A percentile compares a stretch with the other conserved stretches of the same genome.
Evolutionary conservation across 2,797 vertebrate genomes (phyloP).

Genomic region (Darevskia mixta): DNA sequence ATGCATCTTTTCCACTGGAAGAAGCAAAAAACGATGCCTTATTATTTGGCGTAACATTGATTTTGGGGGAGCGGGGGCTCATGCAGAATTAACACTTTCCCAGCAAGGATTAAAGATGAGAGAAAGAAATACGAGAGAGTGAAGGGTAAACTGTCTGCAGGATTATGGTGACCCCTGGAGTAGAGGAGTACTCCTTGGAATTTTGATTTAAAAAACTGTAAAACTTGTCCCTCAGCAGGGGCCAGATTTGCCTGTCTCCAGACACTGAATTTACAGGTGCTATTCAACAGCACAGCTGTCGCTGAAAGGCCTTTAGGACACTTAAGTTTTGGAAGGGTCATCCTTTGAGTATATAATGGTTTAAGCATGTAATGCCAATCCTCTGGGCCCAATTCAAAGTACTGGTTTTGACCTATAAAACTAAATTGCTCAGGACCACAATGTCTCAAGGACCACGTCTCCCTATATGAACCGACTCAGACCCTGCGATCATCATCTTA

Average conservation of each 20-base stretch:
- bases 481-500: too few relatives aligned
- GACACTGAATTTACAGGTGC: too few relatives aligned
- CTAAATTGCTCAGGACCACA: too few relatives aligned
- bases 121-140: too few relatives aligned
- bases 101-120: neutral
- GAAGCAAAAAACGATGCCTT: neutral
- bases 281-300: neutral
- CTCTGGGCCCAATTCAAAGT: too few relatives aligned
- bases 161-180: too few relatives aligned
- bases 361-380: too few relatives aligned
- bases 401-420: too few relatives aligned
- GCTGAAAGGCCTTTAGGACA: neutral
- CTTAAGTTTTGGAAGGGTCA: neutral
- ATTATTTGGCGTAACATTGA: neutral
- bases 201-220: neutral
- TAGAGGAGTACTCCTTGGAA: neutral
- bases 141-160: too few relatives aligned
- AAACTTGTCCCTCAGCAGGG: neutral
- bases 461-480: too few relatives aligned
- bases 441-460: too few relatives aligned
- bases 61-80: neutral
- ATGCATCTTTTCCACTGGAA: neutral
- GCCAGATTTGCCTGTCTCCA: neutral
- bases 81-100: neutral
- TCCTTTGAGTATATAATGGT: neutral